A percentile compares a stretch with the other conserved stretches of the same genome.
These are phyloP conservation scores for Andricus curvator DNA, from an alignment of 2,888 invertebrate species.

Conservation along the genomic window DNA sequence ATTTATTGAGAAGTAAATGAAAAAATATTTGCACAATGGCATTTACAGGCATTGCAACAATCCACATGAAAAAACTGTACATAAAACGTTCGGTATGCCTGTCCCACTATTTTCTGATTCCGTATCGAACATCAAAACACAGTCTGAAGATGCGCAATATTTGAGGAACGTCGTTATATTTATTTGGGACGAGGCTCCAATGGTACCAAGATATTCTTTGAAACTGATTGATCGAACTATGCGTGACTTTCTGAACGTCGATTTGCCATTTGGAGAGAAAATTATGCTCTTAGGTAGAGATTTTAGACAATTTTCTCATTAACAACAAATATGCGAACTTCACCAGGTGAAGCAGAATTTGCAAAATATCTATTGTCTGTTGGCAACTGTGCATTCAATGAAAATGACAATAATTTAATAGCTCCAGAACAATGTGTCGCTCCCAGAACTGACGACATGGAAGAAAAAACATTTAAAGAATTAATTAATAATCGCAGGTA, in stretches of 20 bases:
- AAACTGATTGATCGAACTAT: no score
- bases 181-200: no score
- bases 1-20: constrained; percentile 47
- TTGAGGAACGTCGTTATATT: no score
- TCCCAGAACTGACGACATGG: no score
- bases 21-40: constrained; percentile 47
- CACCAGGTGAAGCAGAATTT: constrained; percentile 43
- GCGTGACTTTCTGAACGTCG: no score
- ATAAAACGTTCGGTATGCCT: constrained; percentile 66
- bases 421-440: no score
- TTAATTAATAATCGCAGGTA: constrained; percentile 43
- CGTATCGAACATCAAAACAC: no score
- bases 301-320: constrained; percentile 54
- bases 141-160: no score
- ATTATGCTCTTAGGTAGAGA: constrained; percentile 46
- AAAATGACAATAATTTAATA: constrained; percentile 49
- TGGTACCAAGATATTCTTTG: no score
- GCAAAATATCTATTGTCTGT: constrained; percentile 45
- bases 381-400: constrained; percentile 54
- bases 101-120: not conserved
- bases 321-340: constrained; percentile 22
- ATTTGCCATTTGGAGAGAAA: no score
- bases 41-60: constrained; percentile 50
- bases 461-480: constrained; percentile 47
- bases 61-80: constrained; percentile 69